Evolutionary conservation across 53 echinoderm and acorn worm species (phyloP).

Genomic region (Crossaster papposus): DNA sequence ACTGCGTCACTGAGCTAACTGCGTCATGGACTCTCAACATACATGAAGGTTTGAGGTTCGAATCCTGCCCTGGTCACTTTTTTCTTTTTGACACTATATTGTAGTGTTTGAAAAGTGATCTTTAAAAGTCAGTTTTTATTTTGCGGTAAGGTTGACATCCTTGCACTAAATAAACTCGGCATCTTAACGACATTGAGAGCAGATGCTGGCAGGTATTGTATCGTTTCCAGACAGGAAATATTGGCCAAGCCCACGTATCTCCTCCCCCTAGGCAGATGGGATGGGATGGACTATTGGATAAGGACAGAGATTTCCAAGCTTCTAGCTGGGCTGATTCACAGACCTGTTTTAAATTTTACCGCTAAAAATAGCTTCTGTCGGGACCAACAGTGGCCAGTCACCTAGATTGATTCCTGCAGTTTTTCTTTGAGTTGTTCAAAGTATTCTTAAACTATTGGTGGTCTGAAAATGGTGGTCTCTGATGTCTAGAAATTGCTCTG

Average conservation of each 20-base stretch:
- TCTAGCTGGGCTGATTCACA: constrained; percentile 10
- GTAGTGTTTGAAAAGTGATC: too few species aligned
- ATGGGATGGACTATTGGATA: constrained; percentile 15
- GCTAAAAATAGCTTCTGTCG: constrained; percentile 1
- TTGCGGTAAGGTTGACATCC: not conserved
- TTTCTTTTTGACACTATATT: too few species aligned
- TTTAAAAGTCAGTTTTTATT: not conserved
- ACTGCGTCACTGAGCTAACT: too few species aligned
- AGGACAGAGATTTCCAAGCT: constrained; percentile 2
- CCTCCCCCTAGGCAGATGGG: not conserved
- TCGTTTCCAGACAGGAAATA: constrained; percentile 1
- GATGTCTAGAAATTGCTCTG: too few species aligned
- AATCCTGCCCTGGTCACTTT: too few species aligned
- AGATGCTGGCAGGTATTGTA: not conserved
- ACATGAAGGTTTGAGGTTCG: too few species aligned
- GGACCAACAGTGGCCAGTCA: constrained; percentile 26
- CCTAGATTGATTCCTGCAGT: not conserved
- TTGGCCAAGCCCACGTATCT: not conserved
- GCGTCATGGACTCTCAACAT: too few species aligned
- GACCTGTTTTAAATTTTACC: not conserved
- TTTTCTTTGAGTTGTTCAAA: not conserved
- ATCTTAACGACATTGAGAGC: constrained; percentile 32
- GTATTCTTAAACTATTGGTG: too few species aligned
- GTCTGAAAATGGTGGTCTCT: too few species aligned
- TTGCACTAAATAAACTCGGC: not conserved